phyloP scores from a whole-genome alignment of 1,140 invertebrate genomes.

The Drosophila nikananu region DNA sequence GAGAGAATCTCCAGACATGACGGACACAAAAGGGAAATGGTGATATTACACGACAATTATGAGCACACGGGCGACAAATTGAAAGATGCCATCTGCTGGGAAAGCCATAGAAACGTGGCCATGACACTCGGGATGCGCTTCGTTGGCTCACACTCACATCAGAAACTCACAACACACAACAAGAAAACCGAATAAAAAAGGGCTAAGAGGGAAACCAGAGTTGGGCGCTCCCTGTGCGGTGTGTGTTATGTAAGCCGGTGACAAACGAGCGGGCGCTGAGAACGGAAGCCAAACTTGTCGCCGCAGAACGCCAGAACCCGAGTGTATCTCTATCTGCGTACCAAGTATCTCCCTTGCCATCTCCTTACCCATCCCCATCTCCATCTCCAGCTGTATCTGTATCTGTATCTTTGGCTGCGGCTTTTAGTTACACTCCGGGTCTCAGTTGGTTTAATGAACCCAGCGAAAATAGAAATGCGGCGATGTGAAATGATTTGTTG shows the following conservation, averaged over 20 bases:
- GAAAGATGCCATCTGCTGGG: constrained; percentile 59
- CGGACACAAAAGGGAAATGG: constrained; percentile 46
- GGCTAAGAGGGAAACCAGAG: constrained; percentile 6
- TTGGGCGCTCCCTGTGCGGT: background rate
- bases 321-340: constrained; percentile 23
- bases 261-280: constrained; percentile 62
- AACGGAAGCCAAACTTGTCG: constrained; percentile 61
- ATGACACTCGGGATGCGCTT: constrained; percentile 65
- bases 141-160: constrained; percentile 37
- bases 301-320: constrained; percentile 41
- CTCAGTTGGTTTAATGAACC: constrained; percentile 79
- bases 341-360: constrained; percentile 5
- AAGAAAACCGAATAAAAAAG: background rate
- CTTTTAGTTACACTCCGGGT: constrained; percentile 66
- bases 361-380: background rate
- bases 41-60: constrained; percentile 66
- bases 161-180: background rate
- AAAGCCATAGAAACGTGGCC: constrained; percentile 60
- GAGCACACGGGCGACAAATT: constrained; percentile 68
- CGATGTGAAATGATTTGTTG: constrained; percentile 78
- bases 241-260: constrained; percentile 67
- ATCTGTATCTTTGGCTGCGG: constrained; percentile 29
- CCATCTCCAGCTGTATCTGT: constrained; percentile 23
- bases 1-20: constrained; percentile 36
- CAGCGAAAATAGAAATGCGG: constrained; percentile 50